Evolutionary conservation across 2,113 vertebrate genomes (phyloP), one percentile per base, ranked within the genome.

Genomic region (Mola mola): DNA sequence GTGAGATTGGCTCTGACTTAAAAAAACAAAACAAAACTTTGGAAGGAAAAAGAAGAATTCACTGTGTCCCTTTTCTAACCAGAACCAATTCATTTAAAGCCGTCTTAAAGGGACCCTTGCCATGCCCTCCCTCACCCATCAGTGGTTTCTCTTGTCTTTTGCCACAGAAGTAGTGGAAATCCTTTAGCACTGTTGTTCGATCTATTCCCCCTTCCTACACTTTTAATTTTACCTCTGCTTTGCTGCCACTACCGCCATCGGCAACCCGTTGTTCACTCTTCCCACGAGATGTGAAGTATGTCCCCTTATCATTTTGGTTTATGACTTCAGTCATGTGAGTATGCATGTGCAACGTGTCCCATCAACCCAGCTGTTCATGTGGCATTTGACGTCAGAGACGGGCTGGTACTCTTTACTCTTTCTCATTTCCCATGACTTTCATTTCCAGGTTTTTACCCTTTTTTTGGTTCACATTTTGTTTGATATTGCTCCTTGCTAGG

Each of bases 101-200:
- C 5, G 7, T 50, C 38, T 22, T 34, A 73, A 71, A 52, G 37
- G 75, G 66, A 72, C 68, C 55, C 21, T 66, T 82, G 82, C 85
- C 77, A 47, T 52, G 75, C 69, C 87, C 90, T 91, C 85, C 47
- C 87, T 91, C 89, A 86, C 63, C 87, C 87, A 91, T 90, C 90
- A 83, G 67, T 86, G 81, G 72, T 87, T 78, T 47, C 72, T 78
- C 58, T 74, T 85, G 82, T 84, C 72, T 81, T 79, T 75, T 57
- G 81, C 66, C 84, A 82, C 70, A 67, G 80, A 84, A 83, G 67
- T 82, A 77, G 81, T 76, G 51, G 76, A 59, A 84, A 68, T 82
- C 87, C 82, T 80, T 67, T 87, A 75, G 78, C 72, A 49, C 63
- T 84, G 69, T 83, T 83, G 56, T 82, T 64, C 58, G 42, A 52